These are phyloP conservation scores for Drosophila asahinai DNA, from an alignment of 1,140 invertebrate species.

Conservation along the genomic window DNA sequence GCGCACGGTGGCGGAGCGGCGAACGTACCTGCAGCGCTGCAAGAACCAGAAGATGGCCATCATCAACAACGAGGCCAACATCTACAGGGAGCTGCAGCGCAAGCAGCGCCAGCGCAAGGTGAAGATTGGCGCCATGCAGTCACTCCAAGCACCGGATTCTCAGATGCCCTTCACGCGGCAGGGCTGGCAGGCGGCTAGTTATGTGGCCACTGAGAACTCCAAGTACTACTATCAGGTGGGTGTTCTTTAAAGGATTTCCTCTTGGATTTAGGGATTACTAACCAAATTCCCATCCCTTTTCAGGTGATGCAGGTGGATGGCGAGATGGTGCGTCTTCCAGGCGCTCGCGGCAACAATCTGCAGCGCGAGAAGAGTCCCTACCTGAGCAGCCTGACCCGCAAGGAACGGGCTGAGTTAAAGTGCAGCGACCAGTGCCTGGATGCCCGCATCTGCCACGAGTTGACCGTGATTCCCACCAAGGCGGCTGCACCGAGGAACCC, in stretches of 20 bases:
- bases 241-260: too few species aligned
- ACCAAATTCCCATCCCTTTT: too few species aligned
- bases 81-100: constrained; percentile 77
- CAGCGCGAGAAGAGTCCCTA: constrained; percentile 69
- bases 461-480: constrained; percentile 57
- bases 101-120: constrained; percentile 69
- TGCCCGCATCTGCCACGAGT: constrained; percentile 31
- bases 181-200: constrained; percentile 82
- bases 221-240: constrained; percentile 77
- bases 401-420: constrained; percentile 14
- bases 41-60: constrained; percentile 78
- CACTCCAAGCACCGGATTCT: constrained; percentile 51
- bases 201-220: constrained; percentile 70
- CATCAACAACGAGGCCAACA: constrained; percentile 81
- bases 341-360: constrained; percentile 71
- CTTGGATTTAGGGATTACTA: background rate
- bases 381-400: constrained; percentile 30
- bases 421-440: constrained; percentile 54
- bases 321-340: constrained; percentile 62
- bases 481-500: constrained; percentile 7
- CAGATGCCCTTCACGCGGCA: constrained; percentile 76
- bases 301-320: constrained; percentile 69
- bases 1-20: constrained; percentile 79
- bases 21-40: constrained; percentile 67
- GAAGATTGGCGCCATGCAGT: constrained; percentile 64